Evolutionary conservation across 2,113 vertebrate species (phyloP), one percentile per base, ranked within the genome.

Genomic region (Sclerurus mexicanus): DNA sequence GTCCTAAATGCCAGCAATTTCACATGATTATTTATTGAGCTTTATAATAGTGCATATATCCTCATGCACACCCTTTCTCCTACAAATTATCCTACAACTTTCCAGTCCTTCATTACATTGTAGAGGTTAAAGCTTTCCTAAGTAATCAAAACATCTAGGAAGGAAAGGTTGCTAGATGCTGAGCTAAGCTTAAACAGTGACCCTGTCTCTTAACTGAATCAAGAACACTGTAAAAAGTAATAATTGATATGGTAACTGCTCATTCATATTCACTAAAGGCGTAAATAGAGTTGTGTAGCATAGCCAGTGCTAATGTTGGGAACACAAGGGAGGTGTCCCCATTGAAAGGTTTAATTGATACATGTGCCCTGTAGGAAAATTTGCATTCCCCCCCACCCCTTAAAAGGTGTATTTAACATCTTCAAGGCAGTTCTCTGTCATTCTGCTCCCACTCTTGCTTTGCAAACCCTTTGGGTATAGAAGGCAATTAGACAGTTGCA

Each of bases 101-200:
- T 77, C 75, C 64, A 92, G 88, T 37, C 90, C 72, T 93, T 88
- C 68, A 16, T 89, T 96, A 86, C 30, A 10, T 35, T 64, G 83
- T 83, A 92, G 91, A 96, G 78, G 74, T 93, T 96, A 96, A 96
- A 89, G 52, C 68, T 89, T 96, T 94, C 40, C 20, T 64, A 86
- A 80, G 91, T 75, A 92, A 91, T 79, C 16, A 27, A 87, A 97
- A 96, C 92, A 96, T 93, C 64, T 62, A 96, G 89, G 74, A 96
- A 95, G 93, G 62, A 79, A 93, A 93, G 95, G 90, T 96, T 97
- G 83, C 94, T 96, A 95, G 93, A 94, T 85, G 91, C 97, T 96
- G 89, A 97, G 93, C 90, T 96, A 95, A 97, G 92, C 96, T 93
- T 94, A 85, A 98, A 95, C 83, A 73, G 67, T 96, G 96, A 97